A percentile compares a stretch with the other conserved stretches of the same genome.
phyloP scores from a whole-genome alignment of 2,888 invertebrate genomes.

The Leptodirus hochenwartii region DNA sequence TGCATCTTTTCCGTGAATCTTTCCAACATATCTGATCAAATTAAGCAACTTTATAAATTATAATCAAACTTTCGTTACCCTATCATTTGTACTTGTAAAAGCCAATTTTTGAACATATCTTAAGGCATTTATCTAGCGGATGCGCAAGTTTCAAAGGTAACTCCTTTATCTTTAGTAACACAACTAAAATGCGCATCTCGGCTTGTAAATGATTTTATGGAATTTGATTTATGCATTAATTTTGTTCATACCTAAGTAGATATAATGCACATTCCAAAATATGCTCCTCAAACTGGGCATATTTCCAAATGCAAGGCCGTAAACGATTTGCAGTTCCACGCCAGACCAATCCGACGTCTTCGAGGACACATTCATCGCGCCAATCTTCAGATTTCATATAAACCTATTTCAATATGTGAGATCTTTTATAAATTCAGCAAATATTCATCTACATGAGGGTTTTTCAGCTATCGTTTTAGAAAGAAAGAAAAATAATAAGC shows the following conservation, averaged over 20 bases:
- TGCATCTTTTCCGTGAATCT: conserved; percentile 36
- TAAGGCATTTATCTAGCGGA: no score
- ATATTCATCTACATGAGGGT: background rate
- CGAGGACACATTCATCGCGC: conserved; percentile 68
- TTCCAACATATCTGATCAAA: conserved; percentile 52
- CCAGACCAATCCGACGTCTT: conserved; percentile 81
- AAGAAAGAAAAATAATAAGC: no score
- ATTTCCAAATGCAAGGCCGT: conserved; percentile 78
- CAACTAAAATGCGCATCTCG: no score
- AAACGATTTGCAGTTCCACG: conserved; percentile 72
- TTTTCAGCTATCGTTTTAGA: no score
- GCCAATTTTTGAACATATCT: no score
- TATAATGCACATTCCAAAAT: conserved; percentile 64
- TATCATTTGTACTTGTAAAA: no score
- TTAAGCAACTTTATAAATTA: background rate
- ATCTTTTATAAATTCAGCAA: no score
- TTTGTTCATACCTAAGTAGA: conserved; percentile 6
- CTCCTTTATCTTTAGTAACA: no score
- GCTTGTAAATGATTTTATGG: background rate
- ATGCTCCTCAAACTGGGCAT: conserved; percentile 73
- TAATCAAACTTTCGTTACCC: no score
- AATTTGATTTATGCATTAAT: background rate
- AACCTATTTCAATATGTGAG: no score
- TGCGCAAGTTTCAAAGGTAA: no score
- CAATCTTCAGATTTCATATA: conserved; percentile 46